A percentile compares a stretch with the other conserved stretches of the same genome.
Conservation (phyloP, 2,113 vertebrate genomes). For the Talpa occidentalis region DNA sequence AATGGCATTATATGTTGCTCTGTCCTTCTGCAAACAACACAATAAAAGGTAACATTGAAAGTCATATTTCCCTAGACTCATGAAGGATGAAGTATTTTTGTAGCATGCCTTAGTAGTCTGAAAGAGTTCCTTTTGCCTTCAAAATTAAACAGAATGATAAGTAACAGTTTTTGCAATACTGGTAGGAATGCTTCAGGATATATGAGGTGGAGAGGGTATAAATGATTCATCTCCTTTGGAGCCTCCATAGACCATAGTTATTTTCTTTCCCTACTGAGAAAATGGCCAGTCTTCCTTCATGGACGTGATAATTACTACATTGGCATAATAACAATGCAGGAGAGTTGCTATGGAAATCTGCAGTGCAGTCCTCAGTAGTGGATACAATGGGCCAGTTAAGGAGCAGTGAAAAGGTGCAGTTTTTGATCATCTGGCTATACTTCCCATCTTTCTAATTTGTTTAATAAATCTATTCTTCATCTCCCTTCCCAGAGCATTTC, state of each 20-base stretch:
- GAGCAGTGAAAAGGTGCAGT: background rate
- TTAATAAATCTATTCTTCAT: background rate
- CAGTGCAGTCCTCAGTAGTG: background rate
- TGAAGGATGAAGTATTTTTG: background rate
- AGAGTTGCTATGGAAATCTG: constrained; percentile 41
- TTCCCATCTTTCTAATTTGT: background rate
- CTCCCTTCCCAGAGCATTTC: background rate
- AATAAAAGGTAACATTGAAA: background rate
- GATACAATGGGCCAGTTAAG: background rate
- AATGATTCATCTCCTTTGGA: background rate
- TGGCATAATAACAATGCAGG: constrained; percentile 18
- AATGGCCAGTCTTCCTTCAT: constrained; percentile 34
- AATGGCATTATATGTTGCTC: background rate
- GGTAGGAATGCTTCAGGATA: background rate
- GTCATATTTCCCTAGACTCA: background rate
- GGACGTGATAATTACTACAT: background rate
- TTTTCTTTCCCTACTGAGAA: constrained; percentile 64
- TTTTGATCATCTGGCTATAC: background rate
- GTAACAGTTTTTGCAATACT: background rate
- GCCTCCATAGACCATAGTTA: background rate
- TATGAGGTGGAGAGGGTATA: background rate
- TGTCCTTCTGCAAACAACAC: background rate
- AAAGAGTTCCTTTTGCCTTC: background rate
- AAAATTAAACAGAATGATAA: constrained; percentile 8
- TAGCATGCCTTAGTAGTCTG: background rate